Base-by-base conservation (phyloP, 2,113 vertebrate species). In the Zapornia atra region DNA sequence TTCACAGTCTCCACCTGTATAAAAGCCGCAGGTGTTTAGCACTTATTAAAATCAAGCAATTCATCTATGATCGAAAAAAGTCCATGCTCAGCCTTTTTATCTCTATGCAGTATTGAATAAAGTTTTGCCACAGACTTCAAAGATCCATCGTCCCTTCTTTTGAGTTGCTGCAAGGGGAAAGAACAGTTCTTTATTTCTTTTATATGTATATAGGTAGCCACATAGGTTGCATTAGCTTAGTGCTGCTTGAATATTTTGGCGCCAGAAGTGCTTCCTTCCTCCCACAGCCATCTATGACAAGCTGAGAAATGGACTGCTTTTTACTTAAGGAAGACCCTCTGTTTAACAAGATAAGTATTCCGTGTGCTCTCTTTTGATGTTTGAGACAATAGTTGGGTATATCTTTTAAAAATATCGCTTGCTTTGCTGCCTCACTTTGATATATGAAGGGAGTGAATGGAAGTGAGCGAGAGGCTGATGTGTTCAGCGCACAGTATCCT, bases 21-120 rank as follows among this genome's bases (percentile, higher is more conserved):
- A 92, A 95, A 82, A 95, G 29, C 88, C 81, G 59, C 76, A 92
- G 82, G 60, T 92, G 75, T 61, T 92, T 66, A 71, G 26, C 64
- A 70, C 51, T 77, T 85, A n/a, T 14, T 80, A 88, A 92, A 94
- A 83, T 60, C 59, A 94, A 46, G 40, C 54, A 77, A 63, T 73
- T 71, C 22, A 68, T 71, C 71, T 73, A 12, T 40, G 40, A 57
- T 65, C 3, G 14, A 71, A 91, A 80, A 86, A 88, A 38, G 33
- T 40, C 44, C 26, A 68, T 4, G 12, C 38, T 94, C 71, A 86
- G 25, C 36, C 40, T 70, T 97, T 94, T 66, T 68, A 83, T 40
- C 6, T 61, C 57, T 51, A 26, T 2, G 10, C 1, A 18, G 19
- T 60, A 68, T 28, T 46, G 65, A 92, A 91, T 42, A 42, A 83